These are phyloP conservation scores for Scortum barcoo DNA, from an alignment of 2,113 vertebrate genomes.

Conservation along the genomic window DNA sequence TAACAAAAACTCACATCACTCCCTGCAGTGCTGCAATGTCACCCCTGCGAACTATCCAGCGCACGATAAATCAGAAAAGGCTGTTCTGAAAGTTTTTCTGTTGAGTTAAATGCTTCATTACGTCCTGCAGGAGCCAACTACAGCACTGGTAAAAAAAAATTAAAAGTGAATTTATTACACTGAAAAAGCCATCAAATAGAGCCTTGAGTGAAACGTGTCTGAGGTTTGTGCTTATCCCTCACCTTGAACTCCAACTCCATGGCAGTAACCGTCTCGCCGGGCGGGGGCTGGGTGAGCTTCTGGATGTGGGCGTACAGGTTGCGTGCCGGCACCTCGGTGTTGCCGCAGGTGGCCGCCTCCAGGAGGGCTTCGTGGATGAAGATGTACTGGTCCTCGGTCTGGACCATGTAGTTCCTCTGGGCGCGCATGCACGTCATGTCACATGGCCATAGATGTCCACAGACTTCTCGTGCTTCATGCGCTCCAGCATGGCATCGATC, in stretches of 20 bases:
- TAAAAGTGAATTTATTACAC: background rate
- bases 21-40: conserved; percentile 4
- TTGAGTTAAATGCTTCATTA: conserved; percentile 12
- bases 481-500: conserved; percentile 96
- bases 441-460: conserved; percentile 97
- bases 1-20: background rate
- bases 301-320: conserved; percentile 97
- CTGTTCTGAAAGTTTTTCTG: conserved; percentile 7
- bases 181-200: conserved; percentile 3
- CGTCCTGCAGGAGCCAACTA: background rate
- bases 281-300: conserved; percentile 94
- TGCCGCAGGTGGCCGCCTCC: conserved; percentile 92
- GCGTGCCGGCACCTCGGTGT: conserved; percentile 94
- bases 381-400: conserved; percentile 97
- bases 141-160: background rate
- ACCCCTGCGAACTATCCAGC: background rate
- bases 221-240: conserved; percentile 27
- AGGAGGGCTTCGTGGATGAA: conserved; percentile 97
- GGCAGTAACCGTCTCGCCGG: conserved; percentile 92
- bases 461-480: conserved; percentile 96
- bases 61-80: background rate
- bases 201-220: background rate
- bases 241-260: conserved; percentile 99
- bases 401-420: conserved; percentile 98
- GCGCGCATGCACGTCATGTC: conserved; percentile 97